A percentile compares a stretch with the other conserved stretches of the same genome.
phyloP scores from a whole-genome alignment of 2,797 vertebrate genomes.

The Micropoecilia bifurca region DNA sequence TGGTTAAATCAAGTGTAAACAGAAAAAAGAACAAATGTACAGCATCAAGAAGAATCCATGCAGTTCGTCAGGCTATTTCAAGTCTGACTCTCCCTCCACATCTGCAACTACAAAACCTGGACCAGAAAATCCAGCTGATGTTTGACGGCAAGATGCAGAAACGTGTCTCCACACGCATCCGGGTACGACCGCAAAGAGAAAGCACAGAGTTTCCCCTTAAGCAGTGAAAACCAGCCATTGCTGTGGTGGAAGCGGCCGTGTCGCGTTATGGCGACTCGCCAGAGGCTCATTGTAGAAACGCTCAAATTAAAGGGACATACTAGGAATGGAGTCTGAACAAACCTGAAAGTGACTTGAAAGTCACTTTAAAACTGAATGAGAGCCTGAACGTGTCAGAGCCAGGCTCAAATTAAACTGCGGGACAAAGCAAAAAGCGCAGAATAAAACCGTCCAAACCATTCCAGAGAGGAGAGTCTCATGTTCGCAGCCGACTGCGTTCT shows the following conservation, averaged over 20 bases:
- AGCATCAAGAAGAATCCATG: slow-evolving; percentile 17
- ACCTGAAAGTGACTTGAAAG: slow-evolving; percentile 19
- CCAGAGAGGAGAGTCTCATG: neutral
- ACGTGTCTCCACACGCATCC: slow-evolving; percentile 6
- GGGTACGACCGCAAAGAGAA: neutral
- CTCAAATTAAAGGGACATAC: slow-evolving; percentile 1
- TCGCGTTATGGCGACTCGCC: slow-evolving; percentile 9
- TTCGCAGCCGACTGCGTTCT: too few relatives aligned
- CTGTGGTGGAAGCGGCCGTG: slow-evolving; percentile 16
- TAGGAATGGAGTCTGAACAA: slow-evolving; percentile 19
- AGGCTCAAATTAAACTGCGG: slow-evolving; percentile 22
- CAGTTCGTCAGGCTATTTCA: neutral
- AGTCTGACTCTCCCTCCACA: slow-evolving; percentile 13
- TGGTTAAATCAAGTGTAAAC: slow-evolving; percentile 45
- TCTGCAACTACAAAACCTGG: slow-evolving; percentile 1
- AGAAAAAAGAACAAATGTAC: slow-evolving; percentile 31
- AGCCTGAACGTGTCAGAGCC: slow-evolving; percentile 41
- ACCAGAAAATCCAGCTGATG: slow-evolving; percentile 10
- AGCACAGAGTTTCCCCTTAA: neutral
- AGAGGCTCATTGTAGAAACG: slow-evolving; percentile 1
- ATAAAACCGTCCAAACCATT: neutral
- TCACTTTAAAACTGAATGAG: slow-evolving; percentile 23
- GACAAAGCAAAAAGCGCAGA: neutral
- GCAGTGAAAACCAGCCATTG: slow-evolving; percentile 7
- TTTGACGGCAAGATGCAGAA: slow-evolving; percentile 2